phyloP scores from a whole-genome alignment of 2,888 invertebrate genomes.

The Rosalia funebris region DNA sequence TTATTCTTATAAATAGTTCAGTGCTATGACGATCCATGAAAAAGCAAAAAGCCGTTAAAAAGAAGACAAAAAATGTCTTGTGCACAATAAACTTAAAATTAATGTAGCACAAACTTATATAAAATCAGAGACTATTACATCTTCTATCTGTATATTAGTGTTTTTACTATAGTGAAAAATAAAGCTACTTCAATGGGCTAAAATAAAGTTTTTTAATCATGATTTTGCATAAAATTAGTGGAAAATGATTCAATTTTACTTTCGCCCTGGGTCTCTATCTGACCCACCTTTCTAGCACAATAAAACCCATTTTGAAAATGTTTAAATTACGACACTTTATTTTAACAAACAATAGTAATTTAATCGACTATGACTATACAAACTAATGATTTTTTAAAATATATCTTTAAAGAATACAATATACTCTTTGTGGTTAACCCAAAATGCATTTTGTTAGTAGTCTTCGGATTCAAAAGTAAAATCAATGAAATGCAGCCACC shows the following conservation, averaged over 20 bases:
- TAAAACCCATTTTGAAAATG: too few species aligned
- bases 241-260: neutral
- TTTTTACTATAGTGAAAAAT: slow-evolving; percentile 8
- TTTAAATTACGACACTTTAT: too few species aligned
- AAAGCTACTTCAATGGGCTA: slow-evolving; percentile 1
- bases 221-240: neutral
- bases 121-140: slow-evolving; percentile 1
- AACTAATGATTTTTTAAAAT: too few species aligned
- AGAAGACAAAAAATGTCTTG: slow-evolving; percentile 2
- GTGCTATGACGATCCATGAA: slow-evolving; percentile 10
- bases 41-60: slow-evolving; percentile 11
- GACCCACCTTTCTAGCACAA: too few species aligned
- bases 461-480: slow-evolving; percentile 7
- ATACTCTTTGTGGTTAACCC: too few species aligned
- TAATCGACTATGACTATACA: too few species aligned
- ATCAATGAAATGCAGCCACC: neutral
- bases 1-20: slow-evolving; percentile 14
- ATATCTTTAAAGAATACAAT: too few species aligned
- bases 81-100: slow-evolving; percentile 21
- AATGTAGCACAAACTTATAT: slow-evolving; percentile 11
- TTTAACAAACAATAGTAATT: too few species aligned
- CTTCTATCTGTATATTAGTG: slow-evolving; percentile 17
- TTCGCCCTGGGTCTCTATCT: too few species aligned
- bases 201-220: slow-evolving; percentile 4
- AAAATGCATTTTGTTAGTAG: too few species aligned